Base-by-base conservation (phyloP, 2,888 invertebrate species). In the Acronicta alni region DNA sequence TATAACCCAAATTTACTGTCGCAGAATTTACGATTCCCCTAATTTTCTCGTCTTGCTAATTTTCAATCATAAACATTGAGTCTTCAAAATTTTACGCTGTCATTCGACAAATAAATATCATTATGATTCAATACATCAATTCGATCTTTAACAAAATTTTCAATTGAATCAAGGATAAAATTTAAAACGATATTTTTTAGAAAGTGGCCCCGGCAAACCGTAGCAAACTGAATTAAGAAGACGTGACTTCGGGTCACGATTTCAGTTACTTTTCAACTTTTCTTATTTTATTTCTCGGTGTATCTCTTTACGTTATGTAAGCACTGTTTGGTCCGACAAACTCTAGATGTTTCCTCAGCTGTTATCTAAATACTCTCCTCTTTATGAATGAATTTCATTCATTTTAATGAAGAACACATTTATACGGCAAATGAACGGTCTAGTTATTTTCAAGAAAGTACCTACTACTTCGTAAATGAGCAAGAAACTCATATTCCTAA, bases 231-330 rank as follows among this genome's bases (percentile, higher is more conserved):
- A 86, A 85, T 88, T 86, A 86, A 71, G 67, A 58, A 56, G 75
- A 88, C 89, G 89, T 89, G 89, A 89, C 86, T 84, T 52, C 53
- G 49, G 61, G 67, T 67, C 88, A 88, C 88, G 89, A 87, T 75
- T 80, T 68, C 63, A 66, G 69, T 80, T 80, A 46, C 73, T n/a
- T 61, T 77, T 71, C 63, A 66, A 56, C 66, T 48, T 61, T 72
- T 75, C 75, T 74, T 77, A n/a, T 77, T 80, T 80, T 80, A 75
- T 76, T 73, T 78, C 62, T 64, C 54, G 66, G 52, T 72, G 68
- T 76, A 72, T 72, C 52, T 67, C 60, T 60, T 61, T 72, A 55
- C 30, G 58, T 65, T 75, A 68, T 58, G 57, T 75, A 67, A 70
- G 53, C 47, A 57, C 41, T 42, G 48, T 67, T 55, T 51, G 46